These are phyloP conservation scores for Microcebus lehilahytsara DNA, from an alignment of 2,113 vertebrate genomes.

Conservation along the genomic window DNA sequence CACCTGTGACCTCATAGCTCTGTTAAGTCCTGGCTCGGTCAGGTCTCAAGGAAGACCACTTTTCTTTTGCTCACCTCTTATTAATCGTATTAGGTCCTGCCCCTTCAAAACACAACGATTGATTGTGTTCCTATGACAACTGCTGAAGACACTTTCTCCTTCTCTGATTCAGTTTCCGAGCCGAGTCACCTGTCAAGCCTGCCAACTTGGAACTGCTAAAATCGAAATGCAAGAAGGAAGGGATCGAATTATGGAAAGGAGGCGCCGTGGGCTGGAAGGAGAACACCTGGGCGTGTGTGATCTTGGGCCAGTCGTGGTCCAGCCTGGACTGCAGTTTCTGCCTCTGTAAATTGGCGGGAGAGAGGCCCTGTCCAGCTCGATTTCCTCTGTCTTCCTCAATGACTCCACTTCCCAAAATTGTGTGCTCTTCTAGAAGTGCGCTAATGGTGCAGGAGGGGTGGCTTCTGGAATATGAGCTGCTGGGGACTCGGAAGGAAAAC, in stretches of 20 bases:
- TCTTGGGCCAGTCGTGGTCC: background rate
- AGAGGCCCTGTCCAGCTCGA: background rate
- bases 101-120: background rate
- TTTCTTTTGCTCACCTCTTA: background rate
- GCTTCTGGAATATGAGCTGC: background rate
- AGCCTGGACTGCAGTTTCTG: background rate
- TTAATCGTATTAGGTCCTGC: background rate
- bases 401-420: background rate
- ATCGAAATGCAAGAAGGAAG: background rate
- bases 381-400: background rate
- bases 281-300: background rate
- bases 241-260: background rate
- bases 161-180: background rate
- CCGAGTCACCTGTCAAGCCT: background rate
- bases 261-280: too few species aligned
- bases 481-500: background rate
- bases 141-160: background rate
- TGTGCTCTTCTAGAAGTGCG: background rate
- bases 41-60: background rate
- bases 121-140: too few species aligned
- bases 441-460: too few species aligned
- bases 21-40: background rate
- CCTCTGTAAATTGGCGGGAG: background rate
- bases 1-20: background rate
- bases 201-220: background rate